These are phyloP conservation scores for Oncorhynchus masou DNA, from an alignment of 2,113 vertebrate species.

Conservation along the genomic window DNA sequence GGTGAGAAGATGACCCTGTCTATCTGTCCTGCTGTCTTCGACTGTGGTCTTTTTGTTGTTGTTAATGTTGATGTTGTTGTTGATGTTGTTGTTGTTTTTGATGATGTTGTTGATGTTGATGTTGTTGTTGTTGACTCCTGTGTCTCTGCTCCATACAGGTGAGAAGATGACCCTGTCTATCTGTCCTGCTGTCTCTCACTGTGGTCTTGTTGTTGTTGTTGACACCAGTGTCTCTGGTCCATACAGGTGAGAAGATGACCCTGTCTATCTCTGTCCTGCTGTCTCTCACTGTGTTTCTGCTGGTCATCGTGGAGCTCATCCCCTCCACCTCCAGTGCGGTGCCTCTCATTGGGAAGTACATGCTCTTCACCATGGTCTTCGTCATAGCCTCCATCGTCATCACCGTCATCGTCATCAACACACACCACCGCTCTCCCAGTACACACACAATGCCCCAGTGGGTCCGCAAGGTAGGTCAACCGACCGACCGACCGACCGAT, in stretches of 20 bases:
- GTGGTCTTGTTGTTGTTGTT: not conserved
- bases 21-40: conserved; percentile 82
- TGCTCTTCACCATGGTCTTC: conserved; percentile 99
- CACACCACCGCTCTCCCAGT: conserved; percentile 94
- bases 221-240: not conserved
- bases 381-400: conserved; percentile 97
- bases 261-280: conserved; percentile 93
- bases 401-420: conserved; percentile 97
- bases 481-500: not conserved
- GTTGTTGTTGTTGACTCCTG: not conserved
- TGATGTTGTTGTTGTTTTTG: not conserved
- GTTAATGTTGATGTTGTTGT: not conserved
- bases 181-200: too few relatives aligned
- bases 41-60: conserved; percentile 39
- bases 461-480: conserved; percentile 88
- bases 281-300: conserved; percentile 94
- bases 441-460: conserved; percentile 93
- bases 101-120: conserved; percentile 24
- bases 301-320: conserved; percentile 97
- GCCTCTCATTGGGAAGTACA: conserved; percentile 96
- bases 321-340: conserved; percentile 96
- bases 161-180: conserved; percentile 98
- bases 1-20: conserved; percentile 52
- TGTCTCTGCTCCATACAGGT: conserved; percentile 64
- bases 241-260: conserved; percentile 96